phyloP scores from a whole-genome alignment of 2,888 invertebrate species.

The Lepetodrilus schrolli region DNA sequence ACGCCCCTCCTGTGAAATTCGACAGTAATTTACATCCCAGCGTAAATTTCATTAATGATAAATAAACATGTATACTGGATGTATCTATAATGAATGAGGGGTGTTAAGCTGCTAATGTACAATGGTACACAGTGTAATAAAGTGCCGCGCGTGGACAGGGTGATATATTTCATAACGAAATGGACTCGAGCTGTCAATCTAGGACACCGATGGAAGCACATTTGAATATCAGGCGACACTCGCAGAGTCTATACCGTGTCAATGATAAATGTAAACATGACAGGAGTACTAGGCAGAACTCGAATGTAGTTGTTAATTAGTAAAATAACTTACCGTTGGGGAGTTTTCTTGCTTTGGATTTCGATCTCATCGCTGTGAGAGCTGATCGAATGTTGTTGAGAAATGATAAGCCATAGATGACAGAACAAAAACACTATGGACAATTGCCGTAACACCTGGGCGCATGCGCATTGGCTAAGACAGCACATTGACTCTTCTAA shows the following conservation, averaged over 20 bases:
- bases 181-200: neutral
- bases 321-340: slow-evolving; percentile 32
- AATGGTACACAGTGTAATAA: neutral
- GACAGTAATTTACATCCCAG: neutral
- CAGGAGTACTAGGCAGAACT: neutral
- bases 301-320: neutral
- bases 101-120: no score
- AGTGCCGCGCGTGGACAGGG: neutral
- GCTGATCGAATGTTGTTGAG: slow-evolving; percentile 5
- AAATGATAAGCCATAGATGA: slow-evolving; percentile 18
- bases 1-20: neutral
- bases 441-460: slow-evolving; percentile 29
- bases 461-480: slow-evolving; percentile 28
- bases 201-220: neutral
- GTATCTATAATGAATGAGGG: no score
- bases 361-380: slow-evolving; percentile 33
- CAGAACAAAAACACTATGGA: slow-evolving; percentile 20
- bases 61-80: no score
- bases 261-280: neutral
- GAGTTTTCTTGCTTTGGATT: slow-evolving; percentile 37
- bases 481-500: slow-evolving; percentile 17
- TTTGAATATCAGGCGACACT: neutral
- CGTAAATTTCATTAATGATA: neutral
- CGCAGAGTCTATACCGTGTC: neutral
- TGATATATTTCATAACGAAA: neutral